Base-by-base conservation (phyloP, 2,113 vertebrate genomes). In the Phoenicopterus ruber region DNA sequence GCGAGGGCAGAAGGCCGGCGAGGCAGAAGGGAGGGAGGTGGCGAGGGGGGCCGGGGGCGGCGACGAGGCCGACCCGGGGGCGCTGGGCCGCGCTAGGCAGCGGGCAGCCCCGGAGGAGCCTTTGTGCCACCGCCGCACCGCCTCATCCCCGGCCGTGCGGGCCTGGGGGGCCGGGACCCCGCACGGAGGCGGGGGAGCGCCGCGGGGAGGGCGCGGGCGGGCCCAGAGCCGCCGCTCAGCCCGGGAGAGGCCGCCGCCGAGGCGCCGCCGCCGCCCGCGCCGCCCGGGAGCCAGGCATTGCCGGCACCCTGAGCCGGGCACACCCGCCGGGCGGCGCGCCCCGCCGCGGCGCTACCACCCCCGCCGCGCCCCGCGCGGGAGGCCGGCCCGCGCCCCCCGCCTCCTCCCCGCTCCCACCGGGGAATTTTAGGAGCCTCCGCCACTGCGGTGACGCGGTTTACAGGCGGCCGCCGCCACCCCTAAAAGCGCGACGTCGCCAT, bases 31-130 rank as follows among this genome's bases (percentile, higher is more conserved):
- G 14, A 57, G 15, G 57, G 36, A 78, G 29, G 17, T 28, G 19
- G 87, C 44, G 36, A 40, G n/a, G 24, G 29, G 46, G 34, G 6
- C 49, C 49, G 49, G 58, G 49, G 71, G 31, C 63, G 31, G 47
- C 67, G 49, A 69, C 57, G 52, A 61, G 62, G 38, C 69, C 67
- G 78, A 36, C 31, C 66, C 54, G 47, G 71, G 59, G 80, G 46
- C 59, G 54, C 77, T 72, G 90, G 62, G 93, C 83, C 93, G 91
- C 88, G 38, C 81, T 88, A 96, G 54, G 91, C 77, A 28, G 85
- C 12, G 76, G 76, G 89, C 86, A 93, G 86, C 93, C 93, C 95
- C 90, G 86, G 54, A 32, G 90, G 82, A 93, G 94, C 95, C 87
- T 87, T 70, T 69, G 89, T 94, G 66, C 69, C 70, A 25, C 90